Conservation (phyloP, 2,888 invertebrate genomes). For the Nemurella pictetii region DNA sequence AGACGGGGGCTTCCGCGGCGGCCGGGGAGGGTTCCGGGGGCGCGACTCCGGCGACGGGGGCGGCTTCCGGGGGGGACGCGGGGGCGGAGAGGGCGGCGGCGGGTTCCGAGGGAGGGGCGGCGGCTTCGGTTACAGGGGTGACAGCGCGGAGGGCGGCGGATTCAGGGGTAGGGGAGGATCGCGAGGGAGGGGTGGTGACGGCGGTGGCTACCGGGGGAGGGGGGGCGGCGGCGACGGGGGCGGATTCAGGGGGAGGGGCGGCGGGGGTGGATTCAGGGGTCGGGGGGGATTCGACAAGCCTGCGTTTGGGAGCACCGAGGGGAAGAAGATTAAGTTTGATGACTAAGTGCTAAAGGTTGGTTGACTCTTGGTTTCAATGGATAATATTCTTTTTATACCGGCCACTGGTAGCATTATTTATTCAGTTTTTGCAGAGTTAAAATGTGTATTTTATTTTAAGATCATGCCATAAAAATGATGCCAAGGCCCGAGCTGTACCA, state of each 20-base stretch:
- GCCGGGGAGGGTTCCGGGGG: slow-evolving; percentile 44
- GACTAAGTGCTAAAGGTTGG: slow-evolving; percentile 44
- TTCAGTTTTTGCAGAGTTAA: too few species aligned
- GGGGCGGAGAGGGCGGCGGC: slow-evolving; percentile 43
- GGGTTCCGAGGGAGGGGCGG: not conserved
- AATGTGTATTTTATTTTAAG: too few species aligned
- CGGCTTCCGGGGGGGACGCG: slow-evolving; percentile 48
- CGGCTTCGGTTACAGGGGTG: not conserved
- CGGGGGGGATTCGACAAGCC: slow-evolving; percentile 51
- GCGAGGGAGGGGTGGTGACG: slow-evolving; percentile 42
- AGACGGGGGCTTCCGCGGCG: slow-evolving; percentile 47
- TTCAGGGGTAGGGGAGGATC: slow-evolving; percentile 38
- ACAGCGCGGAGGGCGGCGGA: slow-evolving; percentile 37
- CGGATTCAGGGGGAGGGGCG: slow-evolving; percentile 43
- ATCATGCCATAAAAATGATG: too few species aligned
- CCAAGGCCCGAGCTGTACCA: too few species aligned
- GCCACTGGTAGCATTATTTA: too few species aligned
- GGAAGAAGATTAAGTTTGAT: slow-evolving; percentile 77
- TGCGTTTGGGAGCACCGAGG: slow-evolving; percentile 48
- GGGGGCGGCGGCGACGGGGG: slow-evolving; percentile 47
- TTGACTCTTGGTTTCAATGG: not conserved
- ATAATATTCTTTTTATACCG: too few species aligned
- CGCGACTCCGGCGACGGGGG: slow-evolving; percentile 47
- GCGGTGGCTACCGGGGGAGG: slow-evolving; percentile 28
- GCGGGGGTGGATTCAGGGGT: slow-evolving; percentile 59